phyloP scores from a whole-genome alignment of 1,140 invertebrate species.

The Pachyrhynchus sulphureomaculatus region DNA sequence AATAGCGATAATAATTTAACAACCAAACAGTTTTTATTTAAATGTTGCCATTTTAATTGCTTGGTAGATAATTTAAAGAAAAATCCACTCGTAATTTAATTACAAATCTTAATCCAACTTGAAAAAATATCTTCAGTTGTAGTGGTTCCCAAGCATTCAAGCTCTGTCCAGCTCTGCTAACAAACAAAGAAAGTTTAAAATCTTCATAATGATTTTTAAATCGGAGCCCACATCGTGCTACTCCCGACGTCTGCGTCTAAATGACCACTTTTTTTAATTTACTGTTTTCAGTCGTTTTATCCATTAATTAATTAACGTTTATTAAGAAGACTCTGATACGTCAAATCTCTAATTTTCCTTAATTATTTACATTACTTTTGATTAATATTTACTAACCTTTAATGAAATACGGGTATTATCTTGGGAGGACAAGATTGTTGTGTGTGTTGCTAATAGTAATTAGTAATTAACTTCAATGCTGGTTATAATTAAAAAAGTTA shows the following conservation, averaged over 20 bases:
- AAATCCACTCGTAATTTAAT: too few relatives aligned
- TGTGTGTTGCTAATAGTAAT: neutral
- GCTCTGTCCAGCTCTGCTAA: too few relatives aligned
- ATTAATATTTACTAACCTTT: conserved; percentile 27
- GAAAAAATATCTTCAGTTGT: too few relatives aligned
- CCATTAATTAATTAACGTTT: conserved; percentile 38
- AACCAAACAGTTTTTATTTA: too few relatives aligned
- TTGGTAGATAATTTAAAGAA: too few relatives aligned
- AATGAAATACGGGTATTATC: conserved; percentile 21
- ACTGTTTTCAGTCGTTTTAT: conserved; percentile 33
- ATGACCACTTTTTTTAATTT: conserved; percentile 33
- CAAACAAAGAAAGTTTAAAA: neutral
- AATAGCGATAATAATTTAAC: too few relatives aligned
- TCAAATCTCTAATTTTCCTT: conserved; percentile 38
- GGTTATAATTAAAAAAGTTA: conserved; percentile 1
- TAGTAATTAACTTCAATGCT: neutral
- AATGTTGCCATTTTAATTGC: too few relatives aligned
- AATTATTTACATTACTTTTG: conserved; percentile 37
- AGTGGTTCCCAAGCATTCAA: too few relatives aligned
- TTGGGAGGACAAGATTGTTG: neutral
- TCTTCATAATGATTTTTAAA: conserved; percentile 30
- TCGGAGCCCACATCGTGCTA: conserved; percentile 32
- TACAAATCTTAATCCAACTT: too few relatives aligned
- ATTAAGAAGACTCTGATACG: conserved; percentile 33
- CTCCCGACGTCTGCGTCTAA: neutral